phyloP scores from a whole-genome alignment of 1,140 invertebrate genomes.

The Atta cephalotes region DNA sequence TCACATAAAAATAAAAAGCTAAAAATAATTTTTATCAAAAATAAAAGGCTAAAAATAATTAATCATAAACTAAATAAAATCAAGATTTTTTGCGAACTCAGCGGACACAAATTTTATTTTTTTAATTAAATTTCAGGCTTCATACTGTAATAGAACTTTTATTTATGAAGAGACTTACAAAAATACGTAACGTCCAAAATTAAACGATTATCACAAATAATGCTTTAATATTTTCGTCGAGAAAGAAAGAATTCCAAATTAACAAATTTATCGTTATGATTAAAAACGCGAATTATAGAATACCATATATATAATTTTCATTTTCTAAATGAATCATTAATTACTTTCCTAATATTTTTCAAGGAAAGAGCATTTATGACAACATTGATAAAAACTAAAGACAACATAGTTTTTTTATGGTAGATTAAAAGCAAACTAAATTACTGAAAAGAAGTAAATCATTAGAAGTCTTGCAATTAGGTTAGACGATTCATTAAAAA shows the following conservation, averaged over 20 bases:
- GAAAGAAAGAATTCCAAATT: not conserved
- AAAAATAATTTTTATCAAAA: not conserved
- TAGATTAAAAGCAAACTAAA: no score
- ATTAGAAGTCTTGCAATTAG: not conserved
- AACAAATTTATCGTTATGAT: not conserved
- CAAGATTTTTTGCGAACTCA: not conserved
- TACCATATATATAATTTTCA: not conserved
- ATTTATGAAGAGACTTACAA: not conserved
- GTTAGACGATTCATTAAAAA: not conserved
- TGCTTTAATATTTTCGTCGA: not conserved
- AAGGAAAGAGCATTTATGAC: not conserved
- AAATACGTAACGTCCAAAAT: not conserved
- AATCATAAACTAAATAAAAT: not conserved
- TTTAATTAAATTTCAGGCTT: not conserved
- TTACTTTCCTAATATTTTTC: constrained; percentile 2
- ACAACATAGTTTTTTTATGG: not conserved
- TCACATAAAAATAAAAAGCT: not conserved
- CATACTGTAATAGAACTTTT: not conserved
- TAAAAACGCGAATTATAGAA: not conserved
- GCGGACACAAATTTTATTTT: not conserved
- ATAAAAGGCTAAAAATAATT: not conserved
- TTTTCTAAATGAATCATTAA: not conserved
- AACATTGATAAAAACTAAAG: not conserved
- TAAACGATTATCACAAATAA: not conserved
- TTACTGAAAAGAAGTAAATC: not conserved